A percentile compares a stretch with the other conserved stretches of the same genome.
These are phyloP conservation scores for Pseudonaja textilis DNA, from an alignment of 2,113 vertebrate species.

Conservation along the genomic window DNA sequence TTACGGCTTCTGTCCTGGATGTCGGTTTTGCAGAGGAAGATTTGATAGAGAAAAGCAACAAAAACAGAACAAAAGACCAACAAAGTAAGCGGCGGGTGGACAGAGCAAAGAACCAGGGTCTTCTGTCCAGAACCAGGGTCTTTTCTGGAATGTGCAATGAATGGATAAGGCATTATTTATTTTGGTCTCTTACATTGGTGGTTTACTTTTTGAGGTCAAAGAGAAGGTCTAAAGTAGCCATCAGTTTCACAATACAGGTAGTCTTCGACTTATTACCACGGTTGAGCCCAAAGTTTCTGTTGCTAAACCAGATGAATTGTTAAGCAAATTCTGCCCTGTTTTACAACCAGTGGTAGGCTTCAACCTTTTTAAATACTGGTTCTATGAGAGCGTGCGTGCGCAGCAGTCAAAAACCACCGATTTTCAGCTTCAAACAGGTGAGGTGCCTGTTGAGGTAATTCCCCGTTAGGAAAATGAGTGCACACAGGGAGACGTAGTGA, in stretches of 20 bases:
- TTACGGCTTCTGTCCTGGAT: conserved; percentile 76
- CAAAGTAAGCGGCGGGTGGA: conserved; percentile 71
- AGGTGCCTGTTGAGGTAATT: too few species aligned
- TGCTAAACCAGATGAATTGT: neutral
- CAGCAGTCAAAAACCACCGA: too few species aligned
- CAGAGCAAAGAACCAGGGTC: too few species aligned
- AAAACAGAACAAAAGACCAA: conserved; percentile 72
- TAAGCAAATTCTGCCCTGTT: neutral
- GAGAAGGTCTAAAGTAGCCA: neutral
- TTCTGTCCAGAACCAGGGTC: neutral
- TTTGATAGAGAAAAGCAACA: conserved; percentile 69
- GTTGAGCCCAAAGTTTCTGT: neutral
- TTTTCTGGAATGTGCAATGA: neutral
- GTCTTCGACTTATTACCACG: too few species aligned
- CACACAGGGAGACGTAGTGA: too few species aligned
- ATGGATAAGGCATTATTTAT: neutral
- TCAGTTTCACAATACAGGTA: neutral
- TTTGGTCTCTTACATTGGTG: neutral
- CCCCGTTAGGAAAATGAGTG: too few species aligned
- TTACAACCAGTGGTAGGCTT: neutral
- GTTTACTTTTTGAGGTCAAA: neutral
- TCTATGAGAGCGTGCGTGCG: too few species aligned
- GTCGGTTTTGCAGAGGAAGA: conserved; percentile 66
- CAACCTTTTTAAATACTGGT: too few species aligned
- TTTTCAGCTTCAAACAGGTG: too few species aligned